These are phyloP conservation scores for Pachyuromys duprasi DNA, from an alignment of 2,797 vertebrate genomes.

Conservation along the genomic window DNA sequence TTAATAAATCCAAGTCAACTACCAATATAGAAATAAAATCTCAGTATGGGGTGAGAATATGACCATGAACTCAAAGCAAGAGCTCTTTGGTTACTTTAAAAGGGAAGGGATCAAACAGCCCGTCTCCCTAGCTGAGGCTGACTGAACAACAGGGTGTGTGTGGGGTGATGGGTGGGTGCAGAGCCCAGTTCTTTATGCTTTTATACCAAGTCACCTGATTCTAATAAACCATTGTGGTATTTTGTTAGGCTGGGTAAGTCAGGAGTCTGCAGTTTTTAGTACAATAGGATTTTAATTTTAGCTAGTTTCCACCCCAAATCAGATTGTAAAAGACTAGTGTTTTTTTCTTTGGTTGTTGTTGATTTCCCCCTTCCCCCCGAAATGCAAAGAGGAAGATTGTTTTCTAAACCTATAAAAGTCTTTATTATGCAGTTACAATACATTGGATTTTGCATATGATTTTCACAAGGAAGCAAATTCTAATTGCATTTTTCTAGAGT, in stretches of 20 bases:
- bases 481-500: not conserved
- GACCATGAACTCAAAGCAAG: constrained; percentile 54
- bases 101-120: constrained; percentile 61
- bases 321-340: constrained; percentile 27
- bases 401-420: too few species aligned
- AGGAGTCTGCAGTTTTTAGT: constrained; percentile 64
- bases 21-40: constrained; percentile 59
- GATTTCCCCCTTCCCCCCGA: constrained; percentile 49
- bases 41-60: constrained; percentile 34
- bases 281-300: constrained; percentile 77
- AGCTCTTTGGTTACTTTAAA: constrained; percentile 67
- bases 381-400: constrained; percentile 57
- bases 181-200: constrained; percentile 59
- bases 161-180: too few species aligned
- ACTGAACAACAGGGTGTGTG: not conserved
- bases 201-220: constrained; percentile 66
- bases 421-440: not conserved
- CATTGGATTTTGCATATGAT: constrained; percentile 15
- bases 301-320: constrained; percentile 48
- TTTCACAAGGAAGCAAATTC: constrained; percentile 68
- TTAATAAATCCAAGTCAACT: constrained; percentile 13
- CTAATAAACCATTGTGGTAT: constrained; percentile 66
- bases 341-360: not conserved
- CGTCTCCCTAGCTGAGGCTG: constrained; percentile 29
- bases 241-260: constrained; percentile 70